Evolutionary conservation across 2,113 vertebrate genomes (phyloP).

Genomic region (Patagioenas fasciata): DNA sequence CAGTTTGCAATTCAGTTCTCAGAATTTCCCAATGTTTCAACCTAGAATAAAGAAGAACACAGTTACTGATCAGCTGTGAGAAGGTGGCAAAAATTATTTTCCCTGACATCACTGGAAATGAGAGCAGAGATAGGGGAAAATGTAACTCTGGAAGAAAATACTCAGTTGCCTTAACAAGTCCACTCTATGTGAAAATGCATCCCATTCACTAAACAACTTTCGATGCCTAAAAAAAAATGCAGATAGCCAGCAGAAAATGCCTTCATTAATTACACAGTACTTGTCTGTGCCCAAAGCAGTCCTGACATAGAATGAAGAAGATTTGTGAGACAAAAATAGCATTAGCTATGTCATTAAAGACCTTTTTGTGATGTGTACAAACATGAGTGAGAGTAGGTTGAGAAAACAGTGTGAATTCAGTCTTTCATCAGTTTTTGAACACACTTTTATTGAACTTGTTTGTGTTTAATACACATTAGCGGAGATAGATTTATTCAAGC

Average conservation of each 20-base stretch:
- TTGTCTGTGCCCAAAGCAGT: not conserved
- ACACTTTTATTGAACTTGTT: conserved; percentile 30
- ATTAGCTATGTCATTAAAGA: not conserved
- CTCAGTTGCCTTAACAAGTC: not conserved
- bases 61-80: not conserved
- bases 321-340: not conserved
- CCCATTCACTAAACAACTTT: not conserved
- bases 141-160: not conserved
- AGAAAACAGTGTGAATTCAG: not conserved
- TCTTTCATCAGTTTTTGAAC: conserved; percentile 11
- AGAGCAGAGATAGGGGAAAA: not conserved
- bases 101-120: not conserved
- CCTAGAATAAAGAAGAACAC: not conserved
- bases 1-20: not conserved
- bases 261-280: not conserved
- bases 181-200: not conserved
- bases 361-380: not conserved
- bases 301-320: not conserved
- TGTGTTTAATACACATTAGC: not conserved
- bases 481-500: conserved; percentile 35
- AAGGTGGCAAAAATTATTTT: not conserved
- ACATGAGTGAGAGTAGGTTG: not conserved
- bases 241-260: not conserved
- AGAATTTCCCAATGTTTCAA: not conserved
- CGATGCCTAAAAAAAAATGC: not conserved